A percentile compares a stretch with the other conserved stretches of the same genome.
These are phyloP conservation scores for Amphimedon queenslandica DNA, from an alignment of 37 sponge, comb jelly and placozoan species.

Conservation along the genomic window DNA sequence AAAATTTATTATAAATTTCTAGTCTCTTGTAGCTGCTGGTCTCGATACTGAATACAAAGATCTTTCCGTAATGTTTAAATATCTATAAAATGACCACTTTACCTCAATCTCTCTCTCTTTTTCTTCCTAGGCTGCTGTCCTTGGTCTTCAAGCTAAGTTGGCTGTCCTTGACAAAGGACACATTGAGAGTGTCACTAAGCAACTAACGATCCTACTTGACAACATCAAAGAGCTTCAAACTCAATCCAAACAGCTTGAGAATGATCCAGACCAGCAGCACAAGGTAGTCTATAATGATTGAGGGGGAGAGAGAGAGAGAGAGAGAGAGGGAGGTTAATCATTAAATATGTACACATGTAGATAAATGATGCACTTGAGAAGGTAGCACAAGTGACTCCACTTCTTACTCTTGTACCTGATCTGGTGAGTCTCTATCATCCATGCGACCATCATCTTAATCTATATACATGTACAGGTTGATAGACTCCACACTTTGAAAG, in stretches of 20 bases:
- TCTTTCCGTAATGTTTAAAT: constrained; percentile 28
- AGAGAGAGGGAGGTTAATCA: too few relatives aligned
- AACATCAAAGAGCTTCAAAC: constrained; percentile 13
- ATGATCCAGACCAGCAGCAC: constrained; percentile 17
- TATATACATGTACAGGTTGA: constrained; percentile 1
- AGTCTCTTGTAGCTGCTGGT: constrained; percentile 47
- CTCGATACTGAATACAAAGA: constrained; percentile 50
- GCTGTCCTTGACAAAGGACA: constrained; percentile 37
- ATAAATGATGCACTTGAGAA: constrained; percentile 41
- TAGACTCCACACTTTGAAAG: constrained; percentile 53
- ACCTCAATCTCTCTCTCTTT: not conserved
- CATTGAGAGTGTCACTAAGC: constrained; percentile 21
- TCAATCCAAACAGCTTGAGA: not conserved
- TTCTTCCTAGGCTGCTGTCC: constrained; percentile 17
- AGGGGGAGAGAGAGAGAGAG: too few relatives aligned
- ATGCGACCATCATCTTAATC: not conserved
- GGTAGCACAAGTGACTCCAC: not conserved
- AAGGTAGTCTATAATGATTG: constrained; percentile 10
- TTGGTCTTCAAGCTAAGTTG: constrained; percentile 59
- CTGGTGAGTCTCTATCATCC: constrained; percentile 14
- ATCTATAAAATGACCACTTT: not conserved
- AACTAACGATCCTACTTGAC: constrained; percentile 16
- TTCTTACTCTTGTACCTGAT: constrained; percentile 54
- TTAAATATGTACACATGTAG: too few relatives aligned
- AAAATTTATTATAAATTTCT: not conserved